Evolutionary conservation across 2,113 vertebrate species (phyloP).

Genomic region (Entelurus aequoreus): DNA sequence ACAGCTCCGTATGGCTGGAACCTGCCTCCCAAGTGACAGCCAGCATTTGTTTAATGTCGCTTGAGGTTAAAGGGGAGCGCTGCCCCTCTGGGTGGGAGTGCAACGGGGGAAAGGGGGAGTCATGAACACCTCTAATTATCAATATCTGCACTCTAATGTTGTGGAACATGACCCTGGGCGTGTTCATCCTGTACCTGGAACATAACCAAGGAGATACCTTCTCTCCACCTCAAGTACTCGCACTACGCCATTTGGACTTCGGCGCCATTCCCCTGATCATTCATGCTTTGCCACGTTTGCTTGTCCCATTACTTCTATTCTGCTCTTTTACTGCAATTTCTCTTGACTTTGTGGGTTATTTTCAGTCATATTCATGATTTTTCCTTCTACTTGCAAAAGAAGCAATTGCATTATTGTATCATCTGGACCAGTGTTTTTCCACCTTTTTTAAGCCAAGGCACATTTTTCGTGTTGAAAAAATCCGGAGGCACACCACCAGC

Average conservation of each 20-base stretch:
- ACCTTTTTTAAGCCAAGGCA: too few relatives aligned
- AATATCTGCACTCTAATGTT: constrained; percentile 71
- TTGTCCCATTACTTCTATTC: too few relatives aligned
- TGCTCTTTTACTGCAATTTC: too few relatives aligned
- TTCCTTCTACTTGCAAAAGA: too few relatives aligned
- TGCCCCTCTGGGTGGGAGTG: constrained; percentile 38
- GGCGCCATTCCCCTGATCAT: too few relatives aligned
- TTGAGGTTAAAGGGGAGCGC: constrained; percentile 76
- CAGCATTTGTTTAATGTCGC: constrained; percentile 76
- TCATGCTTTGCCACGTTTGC: too few relatives aligned
- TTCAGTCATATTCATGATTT: too few relatives aligned
- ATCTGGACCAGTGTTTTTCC: too few relatives aligned
- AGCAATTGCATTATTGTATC: too few relatives aligned
- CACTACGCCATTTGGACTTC: not conserved
- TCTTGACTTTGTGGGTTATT: too few relatives aligned
- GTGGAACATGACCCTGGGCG: constrained; percentile 65
- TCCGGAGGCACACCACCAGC: too few relatives aligned
- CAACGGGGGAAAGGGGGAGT: constrained; percentile 36
- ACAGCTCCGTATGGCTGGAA: constrained; percentile 66
- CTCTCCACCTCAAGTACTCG: not conserved
- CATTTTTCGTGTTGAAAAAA: too few relatives aligned
- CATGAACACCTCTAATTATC: constrained; percentile 76
- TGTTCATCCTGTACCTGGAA: constrained; percentile 54
- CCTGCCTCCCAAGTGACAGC: constrained; percentile 67
- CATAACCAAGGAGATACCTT: constrained; percentile 42